Percentiles rank a stretch among this genome's conserved stretches.
These are phyloP conservation scores for Pheosia tremula DNA, from an alignment of 2,888 invertebrate genomes.

Conservation along the genomic window DNA sequence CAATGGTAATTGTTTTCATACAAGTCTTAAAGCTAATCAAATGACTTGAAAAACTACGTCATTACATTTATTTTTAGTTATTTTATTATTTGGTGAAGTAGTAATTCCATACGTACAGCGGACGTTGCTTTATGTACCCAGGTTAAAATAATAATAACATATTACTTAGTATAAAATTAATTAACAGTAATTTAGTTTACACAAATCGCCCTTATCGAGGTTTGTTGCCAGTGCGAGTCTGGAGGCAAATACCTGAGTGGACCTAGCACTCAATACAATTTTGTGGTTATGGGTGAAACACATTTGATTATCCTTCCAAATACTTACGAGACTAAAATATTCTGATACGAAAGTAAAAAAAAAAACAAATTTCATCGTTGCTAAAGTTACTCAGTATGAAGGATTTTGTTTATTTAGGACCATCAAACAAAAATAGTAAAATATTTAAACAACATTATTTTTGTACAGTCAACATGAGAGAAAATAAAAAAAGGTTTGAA, in stretches of 20 bases:
- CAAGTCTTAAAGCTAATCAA: too few relatives aligned
- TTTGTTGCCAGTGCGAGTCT: too few relatives aligned
- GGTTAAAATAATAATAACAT: too few relatives aligned
- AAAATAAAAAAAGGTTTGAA: neutral
- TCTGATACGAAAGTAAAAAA: slow-evolving; percentile 11
- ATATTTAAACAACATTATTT: neutral
- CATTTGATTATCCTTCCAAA: neutral
- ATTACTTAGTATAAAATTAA: too few relatives aligned
- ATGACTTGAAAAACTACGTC: too few relatives aligned
- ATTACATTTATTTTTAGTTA: too few relatives aligned
- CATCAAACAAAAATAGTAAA: slow-evolving; percentile 16
- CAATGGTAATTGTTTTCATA: too few relatives aligned
- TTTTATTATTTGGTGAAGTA: too few relatives aligned
- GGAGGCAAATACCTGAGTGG: neutral
- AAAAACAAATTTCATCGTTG: slow-evolving; percentile 14
- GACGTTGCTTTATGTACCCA: too few relatives aligned
- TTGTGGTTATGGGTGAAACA: neutral
- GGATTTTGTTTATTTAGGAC: slow-evolving; percentile 31
- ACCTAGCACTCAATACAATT: slow-evolving; percentile 8
- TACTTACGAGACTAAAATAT: slow-evolving; percentile 4
- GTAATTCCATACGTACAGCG: too few relatives aligned
- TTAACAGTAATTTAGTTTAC: too few relatives aligned
- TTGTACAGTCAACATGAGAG: neutral
- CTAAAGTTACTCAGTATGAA: slow-evolving; percentile 30
- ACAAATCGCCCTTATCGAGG: too few relatives aligned